Evolutionary conservation across 2,797 vertebrate genomes (phyloP).

Genomic region (Pangasius krempfi): DNA sequence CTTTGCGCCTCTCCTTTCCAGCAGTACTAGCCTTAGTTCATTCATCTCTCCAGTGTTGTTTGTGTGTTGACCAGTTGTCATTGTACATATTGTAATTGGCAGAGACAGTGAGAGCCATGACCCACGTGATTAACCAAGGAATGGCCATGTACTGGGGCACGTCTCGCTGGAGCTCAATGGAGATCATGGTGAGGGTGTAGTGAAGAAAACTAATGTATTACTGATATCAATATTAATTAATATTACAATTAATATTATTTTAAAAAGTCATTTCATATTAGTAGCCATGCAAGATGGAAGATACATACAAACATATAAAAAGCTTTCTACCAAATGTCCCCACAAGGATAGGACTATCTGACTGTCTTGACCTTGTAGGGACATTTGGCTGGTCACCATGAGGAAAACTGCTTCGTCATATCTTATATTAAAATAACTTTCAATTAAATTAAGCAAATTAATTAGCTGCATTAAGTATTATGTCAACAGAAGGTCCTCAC

Average conservation of each 20-base stretch:
- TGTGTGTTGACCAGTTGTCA: slow-evolving; percentile 24
- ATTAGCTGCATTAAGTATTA: not conserved
- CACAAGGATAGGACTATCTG: not conserved
- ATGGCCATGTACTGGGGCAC: slow-evolving; percentile 95
- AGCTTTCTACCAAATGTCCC: not conserved
- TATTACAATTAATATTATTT: not conserved
- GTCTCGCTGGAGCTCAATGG: slow-evolving; percentile 89
- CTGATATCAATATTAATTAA: not conserved
- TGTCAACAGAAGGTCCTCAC: not conserved
- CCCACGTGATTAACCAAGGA: slow-evolving; percentile 88
- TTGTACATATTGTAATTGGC: slow-evolving; percentile 53
- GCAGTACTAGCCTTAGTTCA: slow-evolving; percentile 1
- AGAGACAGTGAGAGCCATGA: slow-evolving; percentile 89
- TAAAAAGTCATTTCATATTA: not conserved
- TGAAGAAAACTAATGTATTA: not conserved
- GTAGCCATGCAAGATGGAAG: not conserved
- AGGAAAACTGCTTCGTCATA: not conserved
- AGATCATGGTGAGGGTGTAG: slow-evolving; percentile 81
- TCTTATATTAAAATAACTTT: not conserved
- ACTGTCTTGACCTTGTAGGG: not conserved
- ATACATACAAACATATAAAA: not conserved
- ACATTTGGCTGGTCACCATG: not conserved
- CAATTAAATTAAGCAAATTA: not conserved
- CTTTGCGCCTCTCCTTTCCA: slow-evolving; percentile 4
- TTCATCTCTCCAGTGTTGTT: slow-evolving; percentile 19